Evolutionary conservation across 2,797 vertebrate genomes (phyloP), one percentile per base, ranked within the genome.

Genomic region (Scleropages formosus): DNA sequence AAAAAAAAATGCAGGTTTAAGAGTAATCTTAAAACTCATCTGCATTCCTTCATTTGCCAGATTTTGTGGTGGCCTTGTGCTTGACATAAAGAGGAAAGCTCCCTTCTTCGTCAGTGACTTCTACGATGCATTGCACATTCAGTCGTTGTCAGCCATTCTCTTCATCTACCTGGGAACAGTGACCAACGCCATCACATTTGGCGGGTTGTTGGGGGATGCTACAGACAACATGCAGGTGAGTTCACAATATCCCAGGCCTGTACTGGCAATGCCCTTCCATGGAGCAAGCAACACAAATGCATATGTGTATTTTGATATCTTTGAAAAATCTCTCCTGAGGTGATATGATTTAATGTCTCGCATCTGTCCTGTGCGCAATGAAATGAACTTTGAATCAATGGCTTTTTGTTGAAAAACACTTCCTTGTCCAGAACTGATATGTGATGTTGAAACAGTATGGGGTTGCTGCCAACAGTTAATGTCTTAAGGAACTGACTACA

Each of bases 131-230:
- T 82, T 99, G 47, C 93, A 96, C 64, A 98, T 99, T 84, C 98
- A 99, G 90, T 93, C 96, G 2, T 93, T 99, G 71, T 99, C 98
- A 0, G 93, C 98, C 80, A 94, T 97, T 84, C 86, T 99, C 81
- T 99, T 99, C 88, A 98, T 99, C 85, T 99, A 99, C 81, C 88
- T 99, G 88, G 98, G 94, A 67, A 99, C 98, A 0, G 95, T 99
- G 79, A 99, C 97, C 79, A 99, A 99, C 0, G 98, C 98, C 1
- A 99, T 99, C 93, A 99, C 98, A 0, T 99, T 99, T 11, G 98
- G 97, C 78, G 98, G 98, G 4, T 86, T 99, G 75, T 94, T 99
- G 0, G 98, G 98, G 16, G 98, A 99, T 1, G 98, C 98, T 8
- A 99, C 98, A 0, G 96, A 99, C 0, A 99, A 95, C 90, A 98